These are phyloP conservation scores for Chromis chromis DNA, from an alignment of 2,797 vertebrate genomes.

Conservation along the genomic window DNA sequence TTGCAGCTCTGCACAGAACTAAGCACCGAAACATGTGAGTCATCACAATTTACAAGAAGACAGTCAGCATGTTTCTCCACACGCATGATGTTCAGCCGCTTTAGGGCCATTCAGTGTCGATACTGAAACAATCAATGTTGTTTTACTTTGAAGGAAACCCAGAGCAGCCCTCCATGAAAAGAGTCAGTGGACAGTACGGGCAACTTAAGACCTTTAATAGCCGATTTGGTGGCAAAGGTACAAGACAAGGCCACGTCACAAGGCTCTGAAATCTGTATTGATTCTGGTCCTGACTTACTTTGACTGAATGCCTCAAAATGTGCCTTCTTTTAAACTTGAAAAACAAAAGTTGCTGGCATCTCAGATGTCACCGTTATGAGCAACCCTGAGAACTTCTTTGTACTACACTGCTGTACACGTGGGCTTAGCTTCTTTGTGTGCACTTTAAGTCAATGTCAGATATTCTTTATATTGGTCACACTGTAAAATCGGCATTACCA, in stretches of 20 bases:
- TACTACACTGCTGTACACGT: not conserved
- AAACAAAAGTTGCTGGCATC: not conserved
- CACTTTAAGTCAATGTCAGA: slow-evolving; percentile 11
- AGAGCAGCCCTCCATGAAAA: not conserved
- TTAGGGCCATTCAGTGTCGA: slow-evolving; percentile 14
- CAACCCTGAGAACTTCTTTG: not conserved
- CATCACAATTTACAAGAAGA: slow-evolving; percentile 17
- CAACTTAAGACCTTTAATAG: slow-evolving; percentile 1
- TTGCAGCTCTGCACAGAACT: not conserved
- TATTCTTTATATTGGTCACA: not conserved
- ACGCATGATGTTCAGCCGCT: slow-evolving; percentile 7
- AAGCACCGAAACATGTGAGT: slow-evolving; percentile 3
- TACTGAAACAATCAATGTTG: slow-evolving; percentile 8
- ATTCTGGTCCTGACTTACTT: not conserved
- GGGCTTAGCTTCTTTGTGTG: not conserved
- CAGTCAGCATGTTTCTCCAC: slow-evolving; percentile 16
- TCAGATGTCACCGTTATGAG: not conserved
- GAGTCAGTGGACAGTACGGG: slow-evolving; percentile 5
- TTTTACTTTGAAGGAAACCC: slow-evolving; percentile 6
- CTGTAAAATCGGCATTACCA: not conserved
- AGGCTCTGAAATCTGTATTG: not conserved
- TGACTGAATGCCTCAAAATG: too few relatives aligned
- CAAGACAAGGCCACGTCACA: not conserved
- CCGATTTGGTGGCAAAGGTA: not conserved
- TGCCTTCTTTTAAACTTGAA: too few relatives aligned